Conservation (phyloP, 2,888 invertebrate genomes). For the Erpobdella octoculata region DNA sequence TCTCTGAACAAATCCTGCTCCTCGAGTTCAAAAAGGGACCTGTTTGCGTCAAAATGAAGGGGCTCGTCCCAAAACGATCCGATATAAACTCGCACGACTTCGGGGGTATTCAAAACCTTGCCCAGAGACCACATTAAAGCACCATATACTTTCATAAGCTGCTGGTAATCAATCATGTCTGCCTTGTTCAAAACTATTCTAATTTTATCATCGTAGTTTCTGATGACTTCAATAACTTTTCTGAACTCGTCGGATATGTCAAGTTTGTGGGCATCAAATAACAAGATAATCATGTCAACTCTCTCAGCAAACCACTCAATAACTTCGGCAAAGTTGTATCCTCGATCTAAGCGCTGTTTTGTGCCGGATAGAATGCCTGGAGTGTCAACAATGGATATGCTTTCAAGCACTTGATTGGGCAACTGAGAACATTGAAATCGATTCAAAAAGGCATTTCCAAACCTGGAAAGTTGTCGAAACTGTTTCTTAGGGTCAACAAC, state of each 20-base stretch:
- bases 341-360: conserved; percentile 75
- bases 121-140: conserved; percentile 99
- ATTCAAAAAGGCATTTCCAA: conserved; percentile 95
- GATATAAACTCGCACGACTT: conserved; percentile 94
- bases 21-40: conserved; percentile 57
- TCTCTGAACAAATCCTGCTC: conserved; percentile 60
- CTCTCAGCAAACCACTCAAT: conserved; percentile 98
- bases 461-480: conserved; percentile 83
- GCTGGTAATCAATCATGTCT: conserved; percentile 98
- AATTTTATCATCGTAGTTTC: conserved; percentile 61
- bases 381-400: conserved; percentile 92
- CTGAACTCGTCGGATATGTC: conserved; percentile 98
- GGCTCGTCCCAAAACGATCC: conserved; percentile 99
- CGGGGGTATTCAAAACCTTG: conserved; percentile 92
- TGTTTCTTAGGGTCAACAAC: conserved; percentile 96
- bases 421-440: conserved; percentile 90
- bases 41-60: conserved; percentile 82
- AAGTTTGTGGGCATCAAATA: conserved; percentile 96
- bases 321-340: conserved; percentile 95
- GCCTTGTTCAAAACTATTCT: conserved; percentile 95
- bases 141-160: conserved; percentile 92
- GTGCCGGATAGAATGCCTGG: conserved; percentile 85
- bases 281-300: conserved; percentile 88
- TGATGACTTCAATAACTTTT: conserved; percentile 85
- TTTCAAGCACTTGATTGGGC: conserved; percentile 79